These are phyloP conservation scores for Erannis defoliaria DNA, from an alignment of 2,888 invertebrate genomes.

Conservation along the genomic window DNA sequence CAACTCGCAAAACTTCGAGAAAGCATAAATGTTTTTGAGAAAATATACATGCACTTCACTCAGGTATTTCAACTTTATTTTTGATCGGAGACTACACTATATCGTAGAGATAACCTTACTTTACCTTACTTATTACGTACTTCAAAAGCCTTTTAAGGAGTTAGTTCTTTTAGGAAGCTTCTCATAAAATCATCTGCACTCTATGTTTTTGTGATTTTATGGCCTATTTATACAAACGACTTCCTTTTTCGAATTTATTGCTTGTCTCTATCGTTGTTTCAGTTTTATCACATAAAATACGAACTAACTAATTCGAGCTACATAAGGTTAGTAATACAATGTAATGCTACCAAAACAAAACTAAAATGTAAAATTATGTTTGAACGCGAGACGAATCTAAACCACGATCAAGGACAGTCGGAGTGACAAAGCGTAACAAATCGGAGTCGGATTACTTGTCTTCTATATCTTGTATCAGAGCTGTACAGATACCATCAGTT, in stretches of 20 bases:
- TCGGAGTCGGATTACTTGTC: slow-evolving; percentile 45
- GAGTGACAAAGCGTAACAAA: slow-evolving; percentile 45
- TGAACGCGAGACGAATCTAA: slow-evolving; percentile 34
- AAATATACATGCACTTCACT: no score
- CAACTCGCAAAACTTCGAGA: no score
- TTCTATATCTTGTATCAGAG: slow-evolving; percentile 29
- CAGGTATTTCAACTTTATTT: no score
- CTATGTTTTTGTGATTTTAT: not conserved
- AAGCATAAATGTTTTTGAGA: no score
- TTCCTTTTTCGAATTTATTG: slow-evolving; percentile 24
- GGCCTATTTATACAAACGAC: slow-evolving; percentile 12
- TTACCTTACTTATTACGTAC: no score
- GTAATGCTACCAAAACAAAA: slow-evolving; percentile 29
- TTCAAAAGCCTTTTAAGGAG: not conserved
- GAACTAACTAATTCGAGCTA: not conserved
- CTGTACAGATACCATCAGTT: slow-evolving; percentile 20
- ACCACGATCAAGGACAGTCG: slow-evolving; percentile 47
- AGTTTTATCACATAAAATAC: slow-evolving; percentile 12
- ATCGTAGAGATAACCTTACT: no score
- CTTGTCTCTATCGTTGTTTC: slow-evolving; percentile 2
- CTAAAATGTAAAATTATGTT: slow-evolving; percentile 1
- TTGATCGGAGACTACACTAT: no score
- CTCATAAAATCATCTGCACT: not conserved
- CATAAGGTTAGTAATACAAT: slow-evolving; percentile 11
- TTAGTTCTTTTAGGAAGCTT: not conserved